Percentiles rank a stretch among this genome's conserved stretches.
Conservation (phyloP, 2,113 vertebrate genomes). For the Cariama cristata region DNA sequence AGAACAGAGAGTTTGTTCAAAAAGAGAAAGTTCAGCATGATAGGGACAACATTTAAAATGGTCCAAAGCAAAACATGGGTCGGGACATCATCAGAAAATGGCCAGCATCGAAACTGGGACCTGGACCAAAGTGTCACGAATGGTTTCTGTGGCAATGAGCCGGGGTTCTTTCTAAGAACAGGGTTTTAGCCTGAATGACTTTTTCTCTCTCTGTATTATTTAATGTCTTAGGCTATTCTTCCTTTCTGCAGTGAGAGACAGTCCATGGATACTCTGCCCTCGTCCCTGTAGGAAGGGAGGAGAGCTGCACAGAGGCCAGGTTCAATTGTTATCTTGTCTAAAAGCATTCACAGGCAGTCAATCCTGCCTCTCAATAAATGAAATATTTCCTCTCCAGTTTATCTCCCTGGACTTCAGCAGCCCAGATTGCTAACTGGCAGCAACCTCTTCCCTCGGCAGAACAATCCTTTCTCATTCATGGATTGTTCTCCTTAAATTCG, state of each 20-base stretch:
- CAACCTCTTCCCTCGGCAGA: neutral
- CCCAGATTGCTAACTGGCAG: neutral
- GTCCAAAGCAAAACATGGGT: neutral
- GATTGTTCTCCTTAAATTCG: neutral
- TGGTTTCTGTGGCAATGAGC: neutral
- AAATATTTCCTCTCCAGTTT: conserved; percentile 38
- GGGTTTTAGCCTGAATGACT: neutral
- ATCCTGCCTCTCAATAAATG: neutral
- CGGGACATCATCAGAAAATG: neutral
- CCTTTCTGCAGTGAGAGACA: neutral
- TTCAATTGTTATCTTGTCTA: conserved; percentile 5
- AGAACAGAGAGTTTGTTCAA: neutral
- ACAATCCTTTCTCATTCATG: conserved; percentile 8
- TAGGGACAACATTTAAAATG: neutral
- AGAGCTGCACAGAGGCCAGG: neutral
- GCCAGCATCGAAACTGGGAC: neutral
- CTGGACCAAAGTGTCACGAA: neutral
- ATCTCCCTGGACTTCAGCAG: neutral
- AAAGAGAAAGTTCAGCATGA: neutral
- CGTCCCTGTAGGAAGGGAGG: neutral
- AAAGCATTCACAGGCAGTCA: neutral
- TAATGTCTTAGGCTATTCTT: neutral
- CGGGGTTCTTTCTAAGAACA: neutral
- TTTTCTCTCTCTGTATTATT: neutral
- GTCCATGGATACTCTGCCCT: neutral